These are phyloP conservation scores for Dilophus febrilis DNA, from an alignment of 2,888 invertebrate genomes.

Conservation along the genomic window DNA sequence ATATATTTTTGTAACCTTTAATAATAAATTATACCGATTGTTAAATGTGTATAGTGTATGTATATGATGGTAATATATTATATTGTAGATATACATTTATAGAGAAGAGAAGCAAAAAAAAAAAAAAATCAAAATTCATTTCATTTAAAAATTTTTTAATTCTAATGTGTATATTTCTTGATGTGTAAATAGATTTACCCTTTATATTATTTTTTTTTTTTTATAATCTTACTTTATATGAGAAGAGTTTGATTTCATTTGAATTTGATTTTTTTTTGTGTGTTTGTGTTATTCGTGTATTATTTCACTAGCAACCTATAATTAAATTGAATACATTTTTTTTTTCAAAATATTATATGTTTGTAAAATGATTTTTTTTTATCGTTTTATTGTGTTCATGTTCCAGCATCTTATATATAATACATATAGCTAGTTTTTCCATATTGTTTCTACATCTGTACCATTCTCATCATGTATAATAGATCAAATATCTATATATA, in stretches of 20 bases:
- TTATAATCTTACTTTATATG: no score
- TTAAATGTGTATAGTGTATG: conserved; percentile 1
- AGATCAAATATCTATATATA: no score
- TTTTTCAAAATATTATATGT: background rate
- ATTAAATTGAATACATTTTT: background rate
- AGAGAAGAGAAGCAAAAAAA: background rate
- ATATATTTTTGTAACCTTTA: conserved; percentile 8
- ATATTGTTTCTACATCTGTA: no score
- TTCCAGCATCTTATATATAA: no score
- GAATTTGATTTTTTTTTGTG: no score
- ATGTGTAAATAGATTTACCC: background rate
- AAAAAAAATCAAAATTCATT: no score
- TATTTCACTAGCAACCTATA: conserved; percentile 2
- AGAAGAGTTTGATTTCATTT: no score
- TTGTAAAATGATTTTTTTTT: background rate
- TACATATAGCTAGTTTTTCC: no score
- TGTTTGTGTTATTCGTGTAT: no score
- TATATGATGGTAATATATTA: background rate
- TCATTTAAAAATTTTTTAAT: background rate
- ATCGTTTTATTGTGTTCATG: background rate
- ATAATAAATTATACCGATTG: conserved; percentile 7
- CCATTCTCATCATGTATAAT: no score
- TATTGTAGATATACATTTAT: background rate
- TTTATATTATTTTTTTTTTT: background rate
- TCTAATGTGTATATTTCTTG: background rate